Evolutionary conservation across 2,113 vertebrate genomes (phyloP).

Genomic region (Daubentonia madagascariensis): DNA sequence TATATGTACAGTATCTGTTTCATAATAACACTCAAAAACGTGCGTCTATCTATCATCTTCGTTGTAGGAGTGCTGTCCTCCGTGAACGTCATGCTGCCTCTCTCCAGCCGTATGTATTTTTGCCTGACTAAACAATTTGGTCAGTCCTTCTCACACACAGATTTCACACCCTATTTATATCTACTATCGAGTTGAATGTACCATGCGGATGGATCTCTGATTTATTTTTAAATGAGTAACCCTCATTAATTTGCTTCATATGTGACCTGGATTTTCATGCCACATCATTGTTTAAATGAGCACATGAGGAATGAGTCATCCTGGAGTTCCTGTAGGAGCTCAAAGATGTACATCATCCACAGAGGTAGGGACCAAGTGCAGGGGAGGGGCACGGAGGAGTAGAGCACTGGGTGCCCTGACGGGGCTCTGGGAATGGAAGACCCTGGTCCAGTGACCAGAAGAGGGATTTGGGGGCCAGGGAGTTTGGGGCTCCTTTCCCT

Average conservation of each 20-base stretch:
- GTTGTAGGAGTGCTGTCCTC: neutral
- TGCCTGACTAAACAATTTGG: neutral
- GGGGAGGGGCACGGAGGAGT: accelerated
- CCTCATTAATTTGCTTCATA: neutral
- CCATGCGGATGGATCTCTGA: neutral
- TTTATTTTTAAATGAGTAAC: neutral
- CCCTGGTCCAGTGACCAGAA: neutral
- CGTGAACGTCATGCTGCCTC: neutral
- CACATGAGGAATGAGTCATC: neutral
- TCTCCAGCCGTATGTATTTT: neutral
- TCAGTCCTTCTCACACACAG: neutral
- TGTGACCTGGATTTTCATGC: neutral
- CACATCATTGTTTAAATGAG: neutral
- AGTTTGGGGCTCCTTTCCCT: neutral
- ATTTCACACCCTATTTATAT: neutral
- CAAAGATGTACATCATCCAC: neutral
- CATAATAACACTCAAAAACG: neutral
- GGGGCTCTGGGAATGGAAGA: neutral
- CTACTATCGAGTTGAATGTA: neutral
- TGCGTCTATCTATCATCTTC: neutral
- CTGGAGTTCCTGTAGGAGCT: neutral
- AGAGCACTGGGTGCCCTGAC: neutral
- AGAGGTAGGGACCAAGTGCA: neutral
- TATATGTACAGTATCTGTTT: neutral
- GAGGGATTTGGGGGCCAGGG: neutral